Evolutionary conservation across 2,888 invertebrate species (phyloP).

Genomic region (Octonoba sinensis): DNA sequence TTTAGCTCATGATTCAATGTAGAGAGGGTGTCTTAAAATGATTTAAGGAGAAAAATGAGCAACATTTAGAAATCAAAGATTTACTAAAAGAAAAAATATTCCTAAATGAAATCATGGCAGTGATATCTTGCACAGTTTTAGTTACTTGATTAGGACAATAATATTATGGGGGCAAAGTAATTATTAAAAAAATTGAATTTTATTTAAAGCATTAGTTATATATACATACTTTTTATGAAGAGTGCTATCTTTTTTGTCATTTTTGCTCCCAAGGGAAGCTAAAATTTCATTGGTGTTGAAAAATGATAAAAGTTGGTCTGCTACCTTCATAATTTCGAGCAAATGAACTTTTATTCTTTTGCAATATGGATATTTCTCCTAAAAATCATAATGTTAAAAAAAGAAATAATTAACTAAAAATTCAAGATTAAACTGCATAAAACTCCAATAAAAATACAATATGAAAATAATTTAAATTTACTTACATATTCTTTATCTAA

Average conservation of each 20-base stretch:
- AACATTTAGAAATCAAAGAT: too few species aligned
- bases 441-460: not conserved
- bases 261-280: conserved; percentile 86
- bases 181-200: too few species aligned
- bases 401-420: not conserved
- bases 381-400: not conserved
- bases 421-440: not conserved
- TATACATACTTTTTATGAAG: conserved; percentile 49
- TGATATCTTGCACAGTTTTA: too few species aligned
- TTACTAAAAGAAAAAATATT: too few species aligned
- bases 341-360: conserved; percentile 64
- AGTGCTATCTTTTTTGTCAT: conserved; percentile 74
- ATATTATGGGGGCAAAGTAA: too few species aligned
- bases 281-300: conserved; percentile 85
- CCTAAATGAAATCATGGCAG: too few species aligned
- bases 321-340: conserved; percentile 76
- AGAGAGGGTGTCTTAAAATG: too few species aligned
- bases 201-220: too few species aligned
- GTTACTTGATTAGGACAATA: too few species aligned
- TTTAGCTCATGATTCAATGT: too few species aligned
- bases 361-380: conserved; percentile 34
- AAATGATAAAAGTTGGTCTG: conserved; percentile 79
- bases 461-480: not conserved
- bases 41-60: too few species aligned
- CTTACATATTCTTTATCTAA: conserved; percentile 75